A percentile compares a stretch with the other conserved stretches of the same genome.
Conservation (phyloP, 2,888 invertebrate genomes). For the Nomada lathburiana region DNA sequence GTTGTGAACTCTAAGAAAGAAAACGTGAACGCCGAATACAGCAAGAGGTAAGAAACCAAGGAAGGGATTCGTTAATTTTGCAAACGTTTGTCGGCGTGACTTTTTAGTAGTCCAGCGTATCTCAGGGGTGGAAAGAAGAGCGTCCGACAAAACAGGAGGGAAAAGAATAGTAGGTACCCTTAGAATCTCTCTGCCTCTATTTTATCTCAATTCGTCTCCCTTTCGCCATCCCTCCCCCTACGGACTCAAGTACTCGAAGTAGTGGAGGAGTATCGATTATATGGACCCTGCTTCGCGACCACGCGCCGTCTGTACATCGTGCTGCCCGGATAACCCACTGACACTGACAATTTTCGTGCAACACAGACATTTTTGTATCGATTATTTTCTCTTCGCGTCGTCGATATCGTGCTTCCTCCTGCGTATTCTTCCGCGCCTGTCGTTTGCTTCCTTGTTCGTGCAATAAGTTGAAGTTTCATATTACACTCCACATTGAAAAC, state of each 20-base stretch:
- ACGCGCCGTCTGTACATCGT: conserved; percentile 56
- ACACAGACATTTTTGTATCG: conserved; percentile 47
- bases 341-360: conserved; percentile 65
- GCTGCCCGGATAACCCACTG: conserved; percentile 74
- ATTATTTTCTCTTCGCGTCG: conserved; percentile 20
- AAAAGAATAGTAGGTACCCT: conserved; percentile 27
- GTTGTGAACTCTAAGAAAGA: background rate
- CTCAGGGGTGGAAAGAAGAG: conserved; percentile 25
- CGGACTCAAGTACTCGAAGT: conserved; percentile 64
- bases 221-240: conserved; percentile 51
- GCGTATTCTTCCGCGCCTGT: background rate
- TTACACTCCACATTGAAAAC: background rate
- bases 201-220: conserved; percentile 60
- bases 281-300: conserved; percentile 67
- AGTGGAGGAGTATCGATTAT: conserved; percentile 74
- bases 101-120: conserved; percentile 58
- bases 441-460: background rate
- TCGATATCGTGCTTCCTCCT: background rate
- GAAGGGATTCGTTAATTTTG: conserved; percentile 57
- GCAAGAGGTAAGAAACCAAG: background rate
- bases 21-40: background rate
- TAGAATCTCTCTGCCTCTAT: conserved; percentile 35
- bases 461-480: background rate
- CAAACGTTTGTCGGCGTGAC: conserved; percentile 42
- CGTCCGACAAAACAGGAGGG: conserved; percentile 14